Base-by-base conservation (phyloP, 2,797 vertebrate species). In the Petrocephalus schoutedeni region DNA sequence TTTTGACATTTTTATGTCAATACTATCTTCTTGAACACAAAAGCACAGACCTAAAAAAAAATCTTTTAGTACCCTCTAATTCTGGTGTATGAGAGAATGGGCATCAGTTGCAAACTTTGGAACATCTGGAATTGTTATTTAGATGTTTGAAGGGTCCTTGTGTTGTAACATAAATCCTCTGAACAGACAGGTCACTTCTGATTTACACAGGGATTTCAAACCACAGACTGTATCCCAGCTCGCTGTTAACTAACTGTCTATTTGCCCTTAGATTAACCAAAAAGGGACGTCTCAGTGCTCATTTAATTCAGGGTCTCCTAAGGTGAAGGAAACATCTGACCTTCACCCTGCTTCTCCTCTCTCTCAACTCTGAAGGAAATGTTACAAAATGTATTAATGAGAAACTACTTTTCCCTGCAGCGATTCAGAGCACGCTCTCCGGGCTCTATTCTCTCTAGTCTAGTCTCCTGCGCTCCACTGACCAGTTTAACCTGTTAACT, bases 241-340 rank as follows among this genome's bases (percentile, higher is more conserved):
- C 41, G 4, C 28, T 74, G 32, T 85, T 21, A 36, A 51, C 10
- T 45, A 16, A 32, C 77, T 64, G 49, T 21, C 64, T 6, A 41
- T 28, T 54, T 12, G 28, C 6, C 58, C 56, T 51, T 14, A 32
- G 82, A 53, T 88, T 74, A 71, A 74, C 54, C 32, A 56, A 77
- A 41, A 86, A 57, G 9, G 3, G 10, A 49, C 5, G 6, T 51
- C 41, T 77, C 16, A 74, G 16, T 2, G 51, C 57, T 87, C 8
- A 57, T 64, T 28, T 91, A 90, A 87, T 87, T 89, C 89, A 91
- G 23, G 57, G 58, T n/a, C 45, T 71, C 36, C 45, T 87, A 89
- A 90, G 89, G 74, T 87, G 89, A 87, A 74, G 89, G 87, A 91
- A 91, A 86, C 59, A 87, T 67, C 88, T 86, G 71, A 83, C 41